Base-by-base conservation (phyloP, 2,113 vertebrate species). In the Ibidorhyncha struthersii region DNA sequence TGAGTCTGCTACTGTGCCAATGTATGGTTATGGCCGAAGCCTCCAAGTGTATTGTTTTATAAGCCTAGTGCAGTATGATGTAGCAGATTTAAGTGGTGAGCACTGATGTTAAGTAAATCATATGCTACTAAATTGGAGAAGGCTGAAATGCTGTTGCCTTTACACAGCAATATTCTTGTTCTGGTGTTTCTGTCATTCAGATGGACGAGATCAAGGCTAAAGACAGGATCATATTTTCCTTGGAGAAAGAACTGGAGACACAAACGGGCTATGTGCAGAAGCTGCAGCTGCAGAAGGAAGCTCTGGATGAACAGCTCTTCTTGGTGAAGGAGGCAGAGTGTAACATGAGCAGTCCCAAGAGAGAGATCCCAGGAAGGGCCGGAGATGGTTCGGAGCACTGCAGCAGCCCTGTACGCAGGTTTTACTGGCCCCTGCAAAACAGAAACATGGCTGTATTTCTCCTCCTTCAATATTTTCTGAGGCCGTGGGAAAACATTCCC, bases 171-270 rank as follows among this genome's bases (percentile, higher is more conserved):
- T 38, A 16, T 10, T 20, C 2, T 21, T 84, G 18, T 58, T 77
- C 27, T 95, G 67, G 10, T 92, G 63, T 97, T 95, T 89, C 93
- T 97, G 65, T 97, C 55, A 92, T 97, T 77, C 95, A 99, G 99
- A 99, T 99, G 98, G 99, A 99, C 34, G 99, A 99, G 98, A 99
- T 99, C 97, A 99, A 99, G 98, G 98, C 99, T 86, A 99, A 99
- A 97, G 99, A 99, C 96, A 99, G 99, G 93, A 99, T 99, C 79
- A 99, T 99, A 96, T 99, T 99, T 91, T 98, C 99, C 61, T 96
- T 99, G 98, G 99, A 99, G 97, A 99, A 99, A 92, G 99, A 99
- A 55, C 96, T 99, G 97, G 99, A 99, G 96, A 99, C 99, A 0
- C 98, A 99, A 27, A 82, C 99, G 2, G 99, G 99, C 63, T 99